Base-by-base conservation (phyloP, 37 sponge, comb jelly and placozoan species). In the Beroe ovata region DNA sequence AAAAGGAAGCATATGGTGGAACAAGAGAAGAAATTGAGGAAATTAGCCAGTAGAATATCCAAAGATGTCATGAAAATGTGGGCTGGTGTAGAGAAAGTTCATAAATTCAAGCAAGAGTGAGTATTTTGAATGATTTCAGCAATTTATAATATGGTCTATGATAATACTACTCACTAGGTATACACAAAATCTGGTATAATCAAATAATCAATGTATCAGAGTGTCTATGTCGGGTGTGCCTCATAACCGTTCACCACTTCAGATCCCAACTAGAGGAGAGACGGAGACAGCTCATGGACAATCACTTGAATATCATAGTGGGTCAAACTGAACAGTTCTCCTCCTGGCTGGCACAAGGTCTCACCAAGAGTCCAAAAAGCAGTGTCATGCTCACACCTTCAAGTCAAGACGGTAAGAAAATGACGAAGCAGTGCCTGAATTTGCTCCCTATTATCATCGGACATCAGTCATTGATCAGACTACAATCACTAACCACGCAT, bases 321-420 rank as follows among this genome's bases (percentile, higher is more conserved):
- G 94, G 92, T 89, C 95, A 97, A 72, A 97, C 97, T n/a, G 92
- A 94, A 58, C 94, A 95, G 92, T 97, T 95, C 59, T 97, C 97
- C 14, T 91, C 92, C 40, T 97, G 97, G 97, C 91, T 97, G 41
- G 94, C 92, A 32, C 91, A 97, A 64, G 97, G 94, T 8, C 69
- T 66, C 36, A 18, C 69, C 35, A 66, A 66, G 34, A 66, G 32
- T 30, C 69, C 69, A 18, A 66, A 66, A 32, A 66, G 69, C 35
- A 66, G 69, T 66, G 69, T 66, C 69, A 66, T 66, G 69, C 69
- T 66, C 6, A 66, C 69, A 6, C 69, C 69, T 1, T 66, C 69
- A 29, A 66, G 69, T 66, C 69, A 66, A 33, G 69, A 66, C 35
- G 69, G 69, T 66, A 66, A 29, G 69, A 47, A 11, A 6, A 47